Evolutionary conservation across 2,113 vertebrate genomes (phyloP).

Genomic region (Pheucticus melanocephalus): DNA sequence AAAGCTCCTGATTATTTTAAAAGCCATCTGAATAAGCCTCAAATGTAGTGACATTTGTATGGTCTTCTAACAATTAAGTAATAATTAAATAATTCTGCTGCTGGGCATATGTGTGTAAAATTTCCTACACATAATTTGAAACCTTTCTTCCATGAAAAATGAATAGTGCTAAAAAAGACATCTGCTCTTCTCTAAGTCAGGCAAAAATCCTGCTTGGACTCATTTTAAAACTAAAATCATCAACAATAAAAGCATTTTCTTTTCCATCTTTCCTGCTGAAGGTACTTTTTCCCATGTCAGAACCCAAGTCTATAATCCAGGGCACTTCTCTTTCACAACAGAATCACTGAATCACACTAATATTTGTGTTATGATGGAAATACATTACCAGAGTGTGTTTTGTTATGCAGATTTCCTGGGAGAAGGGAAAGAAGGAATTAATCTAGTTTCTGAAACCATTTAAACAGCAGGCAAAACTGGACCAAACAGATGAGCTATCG

Average conservation of each 20-base stretch:
- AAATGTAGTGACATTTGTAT: neutral
- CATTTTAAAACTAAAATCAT: neutral
- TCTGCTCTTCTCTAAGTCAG: conserved; percentile 22
- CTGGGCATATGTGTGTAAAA: conserved; percentile 15
- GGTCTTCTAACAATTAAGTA: neutral
- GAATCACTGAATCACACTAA: neutral
- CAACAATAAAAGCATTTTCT: neutral
- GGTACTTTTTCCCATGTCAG: neutral
- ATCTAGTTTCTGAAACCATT: neutral
- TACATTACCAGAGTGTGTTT: neutral
- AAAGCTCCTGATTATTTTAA: neutral
- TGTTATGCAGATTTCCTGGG: neutral
- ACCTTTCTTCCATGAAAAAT: conserved; percentile 41
- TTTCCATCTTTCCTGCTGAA: neutral
- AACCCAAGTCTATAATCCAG: neutral
- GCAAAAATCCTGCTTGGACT: conserved; percentile 20
- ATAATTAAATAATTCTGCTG: conserved; percentile 26
- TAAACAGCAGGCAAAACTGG: neutral
- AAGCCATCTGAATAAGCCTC: neutral
- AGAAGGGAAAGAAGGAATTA: neutral
- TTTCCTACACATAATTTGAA: conserved; percentile 32
- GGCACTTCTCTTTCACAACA: neutral
- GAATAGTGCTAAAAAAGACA: conserved; percentile 36
- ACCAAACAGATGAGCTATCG: neutral
- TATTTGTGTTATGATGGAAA: neutral